Conservation (phyloP, 2,113 vertebrate genomes). For the Rhynchomys soricoides region DNA sequence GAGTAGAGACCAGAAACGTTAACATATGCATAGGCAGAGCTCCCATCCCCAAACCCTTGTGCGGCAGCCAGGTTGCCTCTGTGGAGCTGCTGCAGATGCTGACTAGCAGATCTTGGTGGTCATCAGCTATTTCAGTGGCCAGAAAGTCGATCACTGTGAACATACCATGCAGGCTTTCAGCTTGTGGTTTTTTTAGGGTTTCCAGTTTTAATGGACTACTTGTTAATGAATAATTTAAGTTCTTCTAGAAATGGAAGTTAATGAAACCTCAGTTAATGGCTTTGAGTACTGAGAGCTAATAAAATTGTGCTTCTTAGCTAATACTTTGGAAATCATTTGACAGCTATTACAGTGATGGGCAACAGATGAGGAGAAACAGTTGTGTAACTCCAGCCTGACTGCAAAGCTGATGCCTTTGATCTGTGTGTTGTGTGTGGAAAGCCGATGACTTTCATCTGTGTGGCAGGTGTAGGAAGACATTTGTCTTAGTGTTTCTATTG, state of each 20-base stretch:
- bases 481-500: not conserved
- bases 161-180: not conserved
- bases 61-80: not conserved
- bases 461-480: not conserved
- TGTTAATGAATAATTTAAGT: slow-evolving; percentile 77
- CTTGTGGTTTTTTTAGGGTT: slow-evolving; percentile 59
- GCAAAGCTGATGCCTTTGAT: not conserved
- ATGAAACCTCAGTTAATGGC: slow-evolving; percentile 61
- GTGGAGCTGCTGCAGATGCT: not conserved
- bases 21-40: not conserved
- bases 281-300: slow-evolving; percentile 58
- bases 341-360: not conserved
- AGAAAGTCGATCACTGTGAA: slow-evolving; percentile 13
- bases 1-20: not conserved
- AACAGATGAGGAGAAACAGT: not conserved
- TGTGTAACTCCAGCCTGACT: not conserved
- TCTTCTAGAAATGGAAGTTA: slow-evolving; percentile 59
- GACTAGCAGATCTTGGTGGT: not conserved
- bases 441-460: not conserved
- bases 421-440: not conserved
- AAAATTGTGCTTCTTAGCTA: slow-evolving; percentile 44
- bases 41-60: not conserved
- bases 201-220: slow-evolving; percentile 47
- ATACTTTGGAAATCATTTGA: slow-evolving; percentile 52
- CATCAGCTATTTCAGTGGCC: not conserved